Percentiles rank a stretch among this genome's conserved stretches.
Evolutionary conservation across 1,140 invertebrate species (phyloP).

Genomic region (Neodiprion virginianus): DNA sequence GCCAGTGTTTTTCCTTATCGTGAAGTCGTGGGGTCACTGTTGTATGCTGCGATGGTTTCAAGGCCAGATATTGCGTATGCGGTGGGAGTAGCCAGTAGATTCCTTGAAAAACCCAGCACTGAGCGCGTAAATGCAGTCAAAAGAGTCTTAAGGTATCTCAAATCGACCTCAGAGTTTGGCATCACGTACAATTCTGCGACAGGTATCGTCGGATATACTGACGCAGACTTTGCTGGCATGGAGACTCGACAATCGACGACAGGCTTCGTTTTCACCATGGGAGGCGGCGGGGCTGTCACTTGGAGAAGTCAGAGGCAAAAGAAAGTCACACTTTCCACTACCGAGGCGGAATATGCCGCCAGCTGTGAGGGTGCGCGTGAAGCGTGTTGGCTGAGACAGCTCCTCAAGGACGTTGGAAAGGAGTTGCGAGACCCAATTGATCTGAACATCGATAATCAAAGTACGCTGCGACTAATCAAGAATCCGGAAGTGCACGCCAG

Average conservation of each 20-base stretch:
- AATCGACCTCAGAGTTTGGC: constrained; percentile 31
- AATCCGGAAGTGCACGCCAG: constrained; percentile 22
- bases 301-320: constrained; percentile 21
- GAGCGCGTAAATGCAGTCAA: too few relatives aligned
- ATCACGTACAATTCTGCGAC: constrained; percentile 26
- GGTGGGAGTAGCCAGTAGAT: constrained; percentile 32
- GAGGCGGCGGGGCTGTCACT: constrained; percentile 16
- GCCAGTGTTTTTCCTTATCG: constrained; percentile 35
- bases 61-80: constrained; percentile 58
- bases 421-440: constrained; percentile 6
- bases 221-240: constrained; percentile 20
- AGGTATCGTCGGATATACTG: constrained; percentile 18
- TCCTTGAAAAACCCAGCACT: neutral
- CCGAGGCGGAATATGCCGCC: constrained; percentile 19
- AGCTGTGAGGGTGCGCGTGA: constrained; percentile 29
- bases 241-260: constrained; percentile 23
- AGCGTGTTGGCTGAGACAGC: constrained; percentile 25
- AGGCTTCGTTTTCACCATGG: constrained; percentile 24
- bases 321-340: constrained; percentile 23
- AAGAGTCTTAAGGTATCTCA: too few relatives aligned
- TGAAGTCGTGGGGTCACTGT: constrained; percentile 48
- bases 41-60: constrained; percentile 52
- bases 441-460: constrained; percentile 22
- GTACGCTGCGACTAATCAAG: constrained; percentile 18
- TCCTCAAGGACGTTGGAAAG: constrained; percentile 17